Conservation (phyloP, 1,140 invertebrate species). For the Oedothorax gibbosus region DNA sequence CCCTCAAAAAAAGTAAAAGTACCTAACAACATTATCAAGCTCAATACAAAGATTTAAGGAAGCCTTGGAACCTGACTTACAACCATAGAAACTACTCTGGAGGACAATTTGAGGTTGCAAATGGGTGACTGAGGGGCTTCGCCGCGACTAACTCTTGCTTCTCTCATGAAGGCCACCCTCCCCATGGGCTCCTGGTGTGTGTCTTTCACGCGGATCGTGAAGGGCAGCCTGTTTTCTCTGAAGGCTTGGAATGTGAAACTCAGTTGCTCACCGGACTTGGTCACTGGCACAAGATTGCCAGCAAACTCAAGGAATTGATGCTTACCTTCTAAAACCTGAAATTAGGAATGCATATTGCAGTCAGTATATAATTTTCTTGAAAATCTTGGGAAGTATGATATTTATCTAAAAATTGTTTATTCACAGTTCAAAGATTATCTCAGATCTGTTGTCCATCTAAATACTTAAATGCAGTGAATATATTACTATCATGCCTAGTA, state of each 20-base stretch:
- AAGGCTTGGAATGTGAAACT: conserved; percentile 96
- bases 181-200: conserved; percentile 92
- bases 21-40: too few relatives aligned
- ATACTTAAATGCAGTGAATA: too few relatives aligned
- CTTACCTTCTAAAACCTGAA: conserved; percentile 92
- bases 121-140: conserved; percentile 95
- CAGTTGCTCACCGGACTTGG: conserved; percentile 97
- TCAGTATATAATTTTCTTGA: background rate
- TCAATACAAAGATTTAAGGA: background rate
- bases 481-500: too few relatives aligned
- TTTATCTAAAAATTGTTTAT: too few relatives aligned
- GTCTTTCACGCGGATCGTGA: conserved; percentile 95
- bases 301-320: conserved; percentile 96
- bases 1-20: too few relatives aligned
- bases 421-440: too few relatives aligned
- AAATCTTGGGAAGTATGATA: too few relatives aligned
- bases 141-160: conserved; percentile 80
- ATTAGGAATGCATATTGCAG: background rate
- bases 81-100: conserved; percentile 76
- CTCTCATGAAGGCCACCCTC: conserved; percentile 95
- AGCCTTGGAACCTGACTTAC: background rate
- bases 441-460: too few relatives aligned
- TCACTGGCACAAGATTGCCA: conserved; percentile 96
- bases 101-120: conserved; percentile 96
- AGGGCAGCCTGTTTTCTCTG: conserved; percentile 95